Evolutionary conservation across 2,888 invertebrate species (phyloP).

Genomic region (Disparrhopalites patrizii): DNA sequence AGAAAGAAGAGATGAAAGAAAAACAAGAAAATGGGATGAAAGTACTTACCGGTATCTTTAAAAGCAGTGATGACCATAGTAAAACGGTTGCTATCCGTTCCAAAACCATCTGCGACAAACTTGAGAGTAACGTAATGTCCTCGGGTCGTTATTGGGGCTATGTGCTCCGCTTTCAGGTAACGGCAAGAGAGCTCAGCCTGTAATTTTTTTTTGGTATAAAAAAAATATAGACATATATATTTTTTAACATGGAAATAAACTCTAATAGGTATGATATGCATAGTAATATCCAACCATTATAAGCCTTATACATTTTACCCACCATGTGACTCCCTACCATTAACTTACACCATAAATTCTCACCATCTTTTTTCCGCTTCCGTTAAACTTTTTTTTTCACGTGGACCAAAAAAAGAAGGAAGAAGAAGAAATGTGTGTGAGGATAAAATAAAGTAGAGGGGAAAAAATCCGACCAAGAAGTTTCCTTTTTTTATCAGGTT

Average conservation of each 20-base stretch:
- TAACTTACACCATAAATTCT: slow-evolving; percentile 7
- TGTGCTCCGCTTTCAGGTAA: slow-evolving; percentile 40
- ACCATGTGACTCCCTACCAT: not conserved
- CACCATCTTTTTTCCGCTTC: slow-evolving; percentile 1
- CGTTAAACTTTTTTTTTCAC: not conserved
- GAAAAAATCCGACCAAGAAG: no score
- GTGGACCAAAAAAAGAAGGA: no score
- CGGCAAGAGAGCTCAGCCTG: slow-evolving; percentile 89
- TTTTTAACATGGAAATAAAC: no score
- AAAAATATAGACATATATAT: no score
- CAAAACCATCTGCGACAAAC: slow-evolving; percentile 90
- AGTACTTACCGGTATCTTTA: slow-evolving; percentile 85
- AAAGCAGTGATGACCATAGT: slow-evolving; percentile 89
- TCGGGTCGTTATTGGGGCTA: slow-evolving; percentile 63
- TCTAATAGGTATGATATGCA: no score
- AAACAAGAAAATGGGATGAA: slow-evolving; percentile 14
- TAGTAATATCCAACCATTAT: no score
- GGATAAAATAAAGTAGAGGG: no score
- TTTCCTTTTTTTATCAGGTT: no score
- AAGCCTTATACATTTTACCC: not conserved
- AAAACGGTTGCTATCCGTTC: slow-evolving; percentile 86
- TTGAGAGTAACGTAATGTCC: slow-evolving; percentile 91
- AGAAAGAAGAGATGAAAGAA: not conserved
- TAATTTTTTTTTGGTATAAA: slow-evolving; percentile 28
- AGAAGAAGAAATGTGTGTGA: no score